phyloP scores from a whole-genome alignment of 2,113 vertebrate species.

The Triplophysa rosa region DNA sequence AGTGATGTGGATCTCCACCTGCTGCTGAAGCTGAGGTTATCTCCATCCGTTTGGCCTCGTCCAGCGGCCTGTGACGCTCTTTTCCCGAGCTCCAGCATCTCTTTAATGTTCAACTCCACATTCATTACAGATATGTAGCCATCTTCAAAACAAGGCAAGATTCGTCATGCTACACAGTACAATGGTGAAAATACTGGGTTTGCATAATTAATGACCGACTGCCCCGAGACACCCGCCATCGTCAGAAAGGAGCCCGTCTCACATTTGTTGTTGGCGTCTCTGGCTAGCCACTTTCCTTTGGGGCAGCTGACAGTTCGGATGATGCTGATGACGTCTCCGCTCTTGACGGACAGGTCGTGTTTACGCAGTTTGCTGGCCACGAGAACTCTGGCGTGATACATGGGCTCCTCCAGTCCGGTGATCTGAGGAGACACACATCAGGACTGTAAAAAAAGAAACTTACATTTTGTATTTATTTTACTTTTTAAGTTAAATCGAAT shows the following conservation, averaged over 20 bases:
- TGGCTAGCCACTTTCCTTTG: constrained; percentile 71
- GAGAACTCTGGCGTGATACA: constrained; percentile 64
- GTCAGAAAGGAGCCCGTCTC: constrained; percentile 57
- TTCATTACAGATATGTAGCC: constrained; percentile 69
- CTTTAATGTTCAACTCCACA: constrained; percentile 70
- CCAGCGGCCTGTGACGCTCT: constrained; percentile 50
- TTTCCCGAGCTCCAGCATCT: constrained; percentile 70
- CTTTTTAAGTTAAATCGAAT: too few relatives aligned
- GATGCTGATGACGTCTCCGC: constrained; percentile 67
- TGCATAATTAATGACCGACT: too few relatives aligned
- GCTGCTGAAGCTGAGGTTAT: constrained; percentile 71
- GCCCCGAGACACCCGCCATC: too few relatives aligned
- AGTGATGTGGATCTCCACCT: constrained; percentile 57
- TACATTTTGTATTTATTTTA: too few relatives aligned
- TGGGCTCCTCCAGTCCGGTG: constrained; percentile 65
- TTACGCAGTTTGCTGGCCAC: constrained; percentile 67
- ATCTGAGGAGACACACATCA: constrained; percentile 64
- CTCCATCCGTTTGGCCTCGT: constrained; percentile 64
- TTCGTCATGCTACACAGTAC: too few relatives aligned
- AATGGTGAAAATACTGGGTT: too few relatives aligned
- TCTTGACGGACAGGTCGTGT: constrained; percentile 63
- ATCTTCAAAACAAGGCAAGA: constrained; percentile 61
- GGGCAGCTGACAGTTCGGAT: constrained; percentile 69
- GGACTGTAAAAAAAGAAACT: not conserved
- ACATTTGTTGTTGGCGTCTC: constrained; percentile 71